These are phyloP conservation scores for Phrynocephalus guinanensis DNA, from an alignment of 2,797 vertebrate genomes.

Conservation along the genomic window DNA sequence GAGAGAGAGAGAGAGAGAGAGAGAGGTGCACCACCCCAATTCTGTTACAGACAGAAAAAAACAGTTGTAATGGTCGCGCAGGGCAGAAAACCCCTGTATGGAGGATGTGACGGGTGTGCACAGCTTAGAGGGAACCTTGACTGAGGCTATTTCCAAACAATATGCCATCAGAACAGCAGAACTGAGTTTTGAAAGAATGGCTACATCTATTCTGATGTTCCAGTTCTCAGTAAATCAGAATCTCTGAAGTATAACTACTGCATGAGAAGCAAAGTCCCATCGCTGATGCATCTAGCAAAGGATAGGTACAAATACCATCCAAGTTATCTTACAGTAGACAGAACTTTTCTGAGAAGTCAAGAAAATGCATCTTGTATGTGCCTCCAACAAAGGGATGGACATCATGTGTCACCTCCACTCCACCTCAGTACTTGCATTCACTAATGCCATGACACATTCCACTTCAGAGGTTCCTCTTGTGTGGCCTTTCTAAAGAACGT, in stretches of 20 bases:
- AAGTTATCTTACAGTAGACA: not conserved
- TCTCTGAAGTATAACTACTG: not conserved
- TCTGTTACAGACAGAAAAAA: no score
- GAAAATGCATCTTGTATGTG: not conserved
- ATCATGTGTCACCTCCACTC: not conserved
- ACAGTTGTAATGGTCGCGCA: no score
- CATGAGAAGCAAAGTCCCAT: no score
- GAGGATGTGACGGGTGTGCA: no score
- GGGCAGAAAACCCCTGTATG: no score
- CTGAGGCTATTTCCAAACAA: not conserved
- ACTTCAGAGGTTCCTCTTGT: not conserved
- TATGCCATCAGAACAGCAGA: not conserved
- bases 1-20: no score
- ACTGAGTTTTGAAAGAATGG: not conserved
- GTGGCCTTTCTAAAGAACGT: not conserved
- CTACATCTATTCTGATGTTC: not conserved
- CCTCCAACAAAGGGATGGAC: not conserved
- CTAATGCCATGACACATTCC: not conserved
- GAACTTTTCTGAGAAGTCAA: not conserved
- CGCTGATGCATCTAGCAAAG: no score
- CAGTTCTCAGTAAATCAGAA: not conserved
- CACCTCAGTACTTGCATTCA: not conserved
- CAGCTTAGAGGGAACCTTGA: no score
- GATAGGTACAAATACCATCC: not conserved
- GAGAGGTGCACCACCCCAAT: no score